Evolutionary conservation across 1,140 invertebrate genomes (phyloP).

Genomic region (Drosophila albomicans): DNA sequence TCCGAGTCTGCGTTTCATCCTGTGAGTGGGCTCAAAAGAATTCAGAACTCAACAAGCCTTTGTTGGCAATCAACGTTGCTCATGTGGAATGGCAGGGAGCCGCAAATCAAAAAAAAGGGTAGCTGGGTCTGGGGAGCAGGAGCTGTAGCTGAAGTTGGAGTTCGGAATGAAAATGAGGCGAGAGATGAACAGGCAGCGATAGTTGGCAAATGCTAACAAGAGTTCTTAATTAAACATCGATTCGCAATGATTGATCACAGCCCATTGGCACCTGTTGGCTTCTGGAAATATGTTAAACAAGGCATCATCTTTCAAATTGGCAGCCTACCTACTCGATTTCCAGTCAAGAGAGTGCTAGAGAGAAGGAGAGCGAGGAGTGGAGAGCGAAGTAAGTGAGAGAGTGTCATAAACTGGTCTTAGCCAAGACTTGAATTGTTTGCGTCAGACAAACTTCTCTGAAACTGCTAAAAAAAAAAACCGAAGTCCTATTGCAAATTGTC

Average conservation of each 20-base stretch:
- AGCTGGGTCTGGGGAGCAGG: background rate
- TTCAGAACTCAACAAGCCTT: slow-evolving; percentile 77
- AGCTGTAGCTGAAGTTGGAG: background rate
- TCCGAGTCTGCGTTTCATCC: slow-evolving; percentile 32
- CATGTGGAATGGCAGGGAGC: slow-evolving; percentile 27
- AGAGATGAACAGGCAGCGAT: slow-evolving; percentile 48
- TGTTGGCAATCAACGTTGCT: slow-evolving; percentile 67
- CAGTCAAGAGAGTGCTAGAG: slow-evolving; percentile 9
- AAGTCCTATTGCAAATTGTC: slow-evolving; percentile 74
- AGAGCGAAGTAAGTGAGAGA: slow-evolving; percentile 12
- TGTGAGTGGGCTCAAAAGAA: slow-evolving; percentile 58
- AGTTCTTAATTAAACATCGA: slow-evolving; percentile 85
- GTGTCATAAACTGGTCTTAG: slow-evolving; percentile 79
- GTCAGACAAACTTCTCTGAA: slow-evolving; percentile 54
- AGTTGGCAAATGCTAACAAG: slow-evolving; percentile 82
- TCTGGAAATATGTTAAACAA: slow-evolving; percentile 85
- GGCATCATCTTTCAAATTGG: slow-evolving; percentile 69
- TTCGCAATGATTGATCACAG: slow-evolving; percentile 83
- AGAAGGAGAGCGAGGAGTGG: slow-evolving; percentile 1
- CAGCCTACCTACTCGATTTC: slow-evolving; percentile 36
- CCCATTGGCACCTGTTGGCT: slow-evolving; percentile 85
- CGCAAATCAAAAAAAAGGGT: background rate
- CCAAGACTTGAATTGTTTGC: slow-evolving; percentile 51
- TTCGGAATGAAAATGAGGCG: slow-evolving; percentile 23
- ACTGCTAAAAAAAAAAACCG: background rate